phyloP scores from a whole-genome alignment of 2,113 vertebrate species.

The Hypocryptadius cinnamomeus region DNA sequence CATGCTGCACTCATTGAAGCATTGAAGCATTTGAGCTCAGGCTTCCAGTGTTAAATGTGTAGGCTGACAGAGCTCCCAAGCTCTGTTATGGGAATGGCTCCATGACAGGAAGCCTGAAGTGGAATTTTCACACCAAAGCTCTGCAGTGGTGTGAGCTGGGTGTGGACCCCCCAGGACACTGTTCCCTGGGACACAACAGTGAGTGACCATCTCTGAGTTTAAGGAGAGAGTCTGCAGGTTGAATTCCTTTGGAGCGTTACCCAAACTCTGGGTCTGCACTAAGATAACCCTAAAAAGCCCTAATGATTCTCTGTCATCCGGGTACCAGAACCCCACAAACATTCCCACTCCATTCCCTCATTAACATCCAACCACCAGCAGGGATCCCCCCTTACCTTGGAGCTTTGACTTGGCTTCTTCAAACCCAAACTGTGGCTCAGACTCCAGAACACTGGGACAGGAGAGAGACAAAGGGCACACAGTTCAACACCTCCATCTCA shows the following conservation, averaged over 20 bases:
- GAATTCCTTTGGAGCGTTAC: background rate
- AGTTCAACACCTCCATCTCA: background rate
- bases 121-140: background rate
- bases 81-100: background rate
- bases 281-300: no score
- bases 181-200: background rate
- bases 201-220: background rate
- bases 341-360: background rate
- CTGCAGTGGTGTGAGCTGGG: accelerated
- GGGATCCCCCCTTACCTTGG: slow-evolving; percentile 77
- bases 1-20: background rate
- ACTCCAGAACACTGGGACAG: slow-evolving; percentile 83
- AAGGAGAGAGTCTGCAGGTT: background rate
- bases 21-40: background rate
- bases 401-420: slow-evolving; percentile 90
- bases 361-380: background rate
- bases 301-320: background rate
- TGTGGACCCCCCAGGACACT: background rate
- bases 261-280: background rate
- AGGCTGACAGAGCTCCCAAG: background rate
- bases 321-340: background rate
- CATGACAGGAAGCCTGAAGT: background rate
- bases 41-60: background rate
- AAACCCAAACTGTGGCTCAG: slow-evolving; percentile 92
- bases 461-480: background rate